Conservation (phyloP, 2,888 invertebrate species). For the Agonum fuliginosum region DNA sequence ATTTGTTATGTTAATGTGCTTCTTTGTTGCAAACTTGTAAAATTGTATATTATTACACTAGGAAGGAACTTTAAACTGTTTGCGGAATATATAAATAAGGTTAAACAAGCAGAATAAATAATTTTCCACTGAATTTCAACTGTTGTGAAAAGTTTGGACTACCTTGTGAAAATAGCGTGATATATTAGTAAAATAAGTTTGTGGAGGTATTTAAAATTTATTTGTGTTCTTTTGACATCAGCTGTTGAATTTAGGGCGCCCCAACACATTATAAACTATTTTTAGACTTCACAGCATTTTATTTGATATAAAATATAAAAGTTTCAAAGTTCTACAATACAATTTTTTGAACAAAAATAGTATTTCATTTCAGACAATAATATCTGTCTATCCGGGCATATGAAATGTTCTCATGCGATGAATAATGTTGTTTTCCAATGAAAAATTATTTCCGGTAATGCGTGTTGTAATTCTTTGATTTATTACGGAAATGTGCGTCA, state of each 20-base stretch:
- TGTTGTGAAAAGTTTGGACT: conserved; percentile 2
- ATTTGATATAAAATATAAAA: conserved; percentile 40
- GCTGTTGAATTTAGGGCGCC: conserved; percentile 22
- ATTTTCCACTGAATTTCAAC: conserved; percentile 3
- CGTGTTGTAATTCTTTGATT: conserved; percentile 31
- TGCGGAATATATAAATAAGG: too few relatives aligned
- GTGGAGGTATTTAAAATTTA: conserved; percentile 20
- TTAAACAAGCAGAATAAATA: background rate
- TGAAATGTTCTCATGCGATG: conserved; percentile 44
- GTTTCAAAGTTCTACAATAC: conserved; percentile 26
- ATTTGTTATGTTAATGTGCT: too few relatives aligned
- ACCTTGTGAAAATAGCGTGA: conserved; percentile 15
- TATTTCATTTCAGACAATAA: conserved; percentile 40
- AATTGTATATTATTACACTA: background rate
- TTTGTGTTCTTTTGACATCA: conserved; percentile 15
- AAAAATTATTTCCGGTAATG: conserved; percentile 42
- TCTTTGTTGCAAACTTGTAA: background rate
- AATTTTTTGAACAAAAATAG: conserved; percentile 19
- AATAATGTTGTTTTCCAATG: conserved; percentile 34
- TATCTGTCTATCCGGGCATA: conserved; percentile 33
- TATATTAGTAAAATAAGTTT: conserved; percentile 26
- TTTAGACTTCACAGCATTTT: conserved; percentile 23
- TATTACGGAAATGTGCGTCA: conserved; percentile 47
- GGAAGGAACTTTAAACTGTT: too few relatives aligned
- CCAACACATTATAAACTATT: conserved; percentile 31